Evolutionary conservation across 2,797 vertebrate species (phyloP).

Genomic region (Ctenochaetus hawaiiensis): DNA sequence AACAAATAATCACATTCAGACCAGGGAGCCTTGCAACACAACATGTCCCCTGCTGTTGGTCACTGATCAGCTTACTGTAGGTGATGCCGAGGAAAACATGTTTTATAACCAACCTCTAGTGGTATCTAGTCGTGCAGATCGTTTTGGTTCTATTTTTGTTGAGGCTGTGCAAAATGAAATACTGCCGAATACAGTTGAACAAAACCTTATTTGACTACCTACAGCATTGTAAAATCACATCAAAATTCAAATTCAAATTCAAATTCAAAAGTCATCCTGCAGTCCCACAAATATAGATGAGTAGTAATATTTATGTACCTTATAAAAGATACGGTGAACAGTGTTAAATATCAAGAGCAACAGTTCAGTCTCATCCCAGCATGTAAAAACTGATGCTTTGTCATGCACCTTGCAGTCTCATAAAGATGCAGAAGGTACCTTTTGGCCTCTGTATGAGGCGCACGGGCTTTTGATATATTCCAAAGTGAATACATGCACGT

Average conservation of each 20-base stretch:
- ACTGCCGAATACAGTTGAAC: neutral
- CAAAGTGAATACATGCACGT: too few species aligned
- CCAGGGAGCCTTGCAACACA: conserved; percentile 4
- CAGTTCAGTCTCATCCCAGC: too few species aligned
- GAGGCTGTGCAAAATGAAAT: neutral
- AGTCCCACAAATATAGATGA: neutral
- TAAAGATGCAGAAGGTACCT: too few species aligned
- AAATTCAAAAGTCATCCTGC: neutral
- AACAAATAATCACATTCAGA: conserved; percentile 26
- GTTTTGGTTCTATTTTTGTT: neutral
- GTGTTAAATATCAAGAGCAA: too few species aligned
- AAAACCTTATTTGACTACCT: neutral
- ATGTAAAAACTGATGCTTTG: too few species aligned
- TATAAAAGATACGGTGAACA: neutral
- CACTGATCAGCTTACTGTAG: conserved; percentile 16
- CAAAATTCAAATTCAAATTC: neutral
- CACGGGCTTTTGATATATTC: too few species aligned
- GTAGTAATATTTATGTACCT: neutral
- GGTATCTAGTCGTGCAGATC: neutral
- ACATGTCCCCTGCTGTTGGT: neutral
- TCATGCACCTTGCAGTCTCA: too few species aligned
- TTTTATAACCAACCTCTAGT: neutral
- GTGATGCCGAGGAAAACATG: conserved; percentile 1
- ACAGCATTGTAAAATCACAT: neutral
- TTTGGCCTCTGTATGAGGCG: too few species aligned